A percentile compares a stretch with the other conserved stretches of the same genome.
These are phyloP conservation scores for Gonioctena quinquepunctata DNA, from an alignment of 1,140 invertebrate species.

Conservation along the genomic window DNA sequence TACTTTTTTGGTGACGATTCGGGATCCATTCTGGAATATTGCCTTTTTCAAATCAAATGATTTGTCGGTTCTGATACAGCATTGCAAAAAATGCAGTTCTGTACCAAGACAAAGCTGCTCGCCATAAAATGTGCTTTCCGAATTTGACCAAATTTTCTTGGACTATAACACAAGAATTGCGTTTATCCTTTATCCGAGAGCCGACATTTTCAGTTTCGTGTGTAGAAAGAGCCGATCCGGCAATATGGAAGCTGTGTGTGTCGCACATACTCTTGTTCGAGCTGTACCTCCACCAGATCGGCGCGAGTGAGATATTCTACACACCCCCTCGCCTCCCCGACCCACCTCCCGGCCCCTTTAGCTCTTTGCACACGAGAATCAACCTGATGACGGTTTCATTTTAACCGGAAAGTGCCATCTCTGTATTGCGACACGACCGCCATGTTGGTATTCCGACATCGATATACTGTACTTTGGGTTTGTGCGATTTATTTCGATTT, in stretches of 20 bases:
- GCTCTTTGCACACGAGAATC: constrained; percentile 25
- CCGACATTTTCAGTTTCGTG: neutral
- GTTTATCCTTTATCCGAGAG: neutral
- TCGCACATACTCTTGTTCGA: constrained; percentile 45
- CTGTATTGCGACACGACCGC: constrained; percentile 3
- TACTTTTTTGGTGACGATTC: too few species aligned
- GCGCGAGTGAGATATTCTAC: constrained; percentile 47
- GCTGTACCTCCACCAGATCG: constrained; percentile 44
- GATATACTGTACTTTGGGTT: neutral
- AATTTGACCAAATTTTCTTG: neutral
- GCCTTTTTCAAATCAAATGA: too few species aligned
- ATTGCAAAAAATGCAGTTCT: too few species aligned
- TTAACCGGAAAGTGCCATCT: constrained; percentile 13
- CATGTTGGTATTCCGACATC: neutral
- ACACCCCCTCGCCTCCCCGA: constrained; percentile 23
- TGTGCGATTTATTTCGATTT: neutral
- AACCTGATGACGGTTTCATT: constrained; percentile 48
- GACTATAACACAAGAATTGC: neutral
- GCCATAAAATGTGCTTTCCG: neutral
- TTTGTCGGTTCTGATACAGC: too few species aligned
- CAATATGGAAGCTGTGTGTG: constrained; percentile 37
- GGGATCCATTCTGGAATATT: too few species aligned
- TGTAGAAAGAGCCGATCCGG: constrained; percentile 8
- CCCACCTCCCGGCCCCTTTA: constrained; percentile 2
- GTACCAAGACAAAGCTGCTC: too few species aligned